phyloP scores from a whole-genome alignment of 2,888 invertebrate genomes.

The Lottia scabra region DNA sequence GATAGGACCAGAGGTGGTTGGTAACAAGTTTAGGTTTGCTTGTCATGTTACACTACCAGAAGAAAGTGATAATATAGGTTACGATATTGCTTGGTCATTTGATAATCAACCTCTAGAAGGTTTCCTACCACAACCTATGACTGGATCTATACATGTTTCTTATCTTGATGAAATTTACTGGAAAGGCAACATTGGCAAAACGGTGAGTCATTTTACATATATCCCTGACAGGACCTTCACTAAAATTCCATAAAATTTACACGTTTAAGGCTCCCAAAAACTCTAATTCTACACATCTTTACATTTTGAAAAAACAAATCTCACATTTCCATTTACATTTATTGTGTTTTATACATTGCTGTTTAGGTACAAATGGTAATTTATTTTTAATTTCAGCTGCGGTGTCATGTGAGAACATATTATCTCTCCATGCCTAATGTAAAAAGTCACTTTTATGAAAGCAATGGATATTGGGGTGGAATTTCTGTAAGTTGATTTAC shows the following conservation, averaged over 20 bases:
- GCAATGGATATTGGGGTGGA: conserved; percentile 29
- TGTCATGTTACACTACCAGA: conserved; percentile 13
- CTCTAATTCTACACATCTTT: too few species aligned
- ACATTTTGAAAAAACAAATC: too few species aligned
- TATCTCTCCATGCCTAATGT: conserved; percentile 18
- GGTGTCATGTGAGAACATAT: conserved; percentile 23
- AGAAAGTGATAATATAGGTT: conserved; percentile 7
- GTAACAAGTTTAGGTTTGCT: conserved; percentile 15
- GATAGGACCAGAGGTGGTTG: conserved; percentile 12
- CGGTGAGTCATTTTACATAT: neutral
- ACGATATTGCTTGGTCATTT: conserved; percentile 17
- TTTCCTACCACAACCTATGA: neutral
- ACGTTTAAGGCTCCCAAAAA: too few species aligned
- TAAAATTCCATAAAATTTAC: too few species aligned
- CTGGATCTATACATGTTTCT: conserved; percentile 12
- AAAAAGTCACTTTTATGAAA: conserved; percentile 16
- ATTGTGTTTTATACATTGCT: too few species aligned
- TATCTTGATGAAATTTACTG: conserved; percentile 19
- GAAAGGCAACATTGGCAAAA: conserved; percentile 22
- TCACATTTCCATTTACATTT: too few species aligned
- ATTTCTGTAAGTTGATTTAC: conserved; percentile 22
- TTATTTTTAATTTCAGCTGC: conserved; percentile 16
- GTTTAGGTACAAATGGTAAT: neutral
- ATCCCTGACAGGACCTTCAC: too few species aligned
- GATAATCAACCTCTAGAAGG: conserved; percentile 5